phyloP scores from a whole-genome alignment of 2,113 vertebrate genomes.

The Calcarius ornatus region DNA sequence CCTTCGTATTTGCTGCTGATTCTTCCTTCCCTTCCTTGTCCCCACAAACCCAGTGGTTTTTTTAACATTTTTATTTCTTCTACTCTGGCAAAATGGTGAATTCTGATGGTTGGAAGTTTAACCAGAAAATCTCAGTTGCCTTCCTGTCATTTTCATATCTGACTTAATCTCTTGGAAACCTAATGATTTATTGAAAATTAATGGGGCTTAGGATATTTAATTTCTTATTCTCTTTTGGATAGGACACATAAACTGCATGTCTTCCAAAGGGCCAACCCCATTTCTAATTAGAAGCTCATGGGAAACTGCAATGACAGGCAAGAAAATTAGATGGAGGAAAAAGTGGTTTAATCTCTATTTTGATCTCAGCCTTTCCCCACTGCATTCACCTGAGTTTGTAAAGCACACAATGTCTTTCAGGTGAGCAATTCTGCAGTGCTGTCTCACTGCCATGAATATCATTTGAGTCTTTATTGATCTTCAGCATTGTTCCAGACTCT shows the following conservation, averaged over 20 bases:
- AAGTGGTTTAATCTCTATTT: not conserved
- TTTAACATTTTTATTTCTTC: not conserved
- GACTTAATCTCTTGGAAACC: not conserved
- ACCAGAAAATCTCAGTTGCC: not conserved
- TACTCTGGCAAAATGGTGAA: not conserved
- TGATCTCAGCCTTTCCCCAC: not conserved
- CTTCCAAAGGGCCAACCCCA: not conserved
- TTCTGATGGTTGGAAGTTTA: not conserved
- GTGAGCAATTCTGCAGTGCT: not conserved
- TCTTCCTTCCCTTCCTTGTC: not conserved
- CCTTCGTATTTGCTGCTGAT: not conserved
- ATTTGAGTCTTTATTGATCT: not conserved
- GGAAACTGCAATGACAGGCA: not conserved
- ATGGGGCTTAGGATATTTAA: not conserved
- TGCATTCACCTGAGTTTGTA: not conserved
- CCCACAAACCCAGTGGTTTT: not conserved
- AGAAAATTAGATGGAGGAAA: not conserved
- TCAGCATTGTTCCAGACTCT: not conserved
- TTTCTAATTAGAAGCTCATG: not conserved
- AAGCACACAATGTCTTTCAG: not conserved
- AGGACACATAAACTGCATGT: not conserved
- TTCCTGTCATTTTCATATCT: not conserved
- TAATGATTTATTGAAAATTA: not conserved
- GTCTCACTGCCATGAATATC: accelerated
- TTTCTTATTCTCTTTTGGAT: not conserved